A percentile compares a stretch with the other conserved stretches of the same genome.
phyloP scores from a whole-genome alignment of 2,113 vertebrate species.

The Hippoglossus stenolepis region DNA sequence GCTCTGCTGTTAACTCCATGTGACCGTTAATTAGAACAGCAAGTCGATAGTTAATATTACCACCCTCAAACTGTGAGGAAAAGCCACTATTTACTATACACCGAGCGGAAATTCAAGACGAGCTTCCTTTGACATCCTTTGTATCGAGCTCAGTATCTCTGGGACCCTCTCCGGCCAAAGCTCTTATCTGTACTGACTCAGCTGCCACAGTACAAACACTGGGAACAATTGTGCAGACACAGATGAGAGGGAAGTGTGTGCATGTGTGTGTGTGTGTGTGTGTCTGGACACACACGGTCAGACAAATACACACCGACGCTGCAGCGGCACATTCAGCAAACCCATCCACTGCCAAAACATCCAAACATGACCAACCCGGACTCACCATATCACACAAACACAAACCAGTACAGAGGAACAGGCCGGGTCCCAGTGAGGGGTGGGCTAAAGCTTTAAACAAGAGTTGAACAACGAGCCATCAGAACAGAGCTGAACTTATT shows the following conservation, averaged over 20 bases:
- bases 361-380: conserved; percentile 31
- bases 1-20: neutral
- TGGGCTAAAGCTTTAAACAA: neutral
- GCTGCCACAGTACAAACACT: conserved; percentile 78
- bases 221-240: conserved; percentile 75
- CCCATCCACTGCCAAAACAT: conserved; percentile 58
- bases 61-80: conserved; percentile 3
- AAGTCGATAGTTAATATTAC: neutral
- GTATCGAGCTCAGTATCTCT: conserved; percentile 54
- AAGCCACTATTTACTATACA: neutral
- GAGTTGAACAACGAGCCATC: neutral
- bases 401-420: conserved; percentile 16
- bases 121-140: conserved; percentile 53
- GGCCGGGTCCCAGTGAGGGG: neutral
- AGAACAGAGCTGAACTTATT: neutral
- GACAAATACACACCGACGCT: conserved; percentile 19
- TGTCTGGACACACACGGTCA: neutral
- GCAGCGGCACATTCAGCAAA: conserved; percentile 57
- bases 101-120: conserved; percentile 28
- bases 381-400: conserved; percentile 34
- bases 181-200: conserved; percentile 82
- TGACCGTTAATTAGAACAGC: neutral
- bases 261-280: conserved; percentile 15
- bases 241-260: conserved; percentile 48
- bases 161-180: conserved; percentile 50